phyloP scores from a whole-genome alignment of 2,113 vertebrate species.

The Aphyosemion australe region DNA sequence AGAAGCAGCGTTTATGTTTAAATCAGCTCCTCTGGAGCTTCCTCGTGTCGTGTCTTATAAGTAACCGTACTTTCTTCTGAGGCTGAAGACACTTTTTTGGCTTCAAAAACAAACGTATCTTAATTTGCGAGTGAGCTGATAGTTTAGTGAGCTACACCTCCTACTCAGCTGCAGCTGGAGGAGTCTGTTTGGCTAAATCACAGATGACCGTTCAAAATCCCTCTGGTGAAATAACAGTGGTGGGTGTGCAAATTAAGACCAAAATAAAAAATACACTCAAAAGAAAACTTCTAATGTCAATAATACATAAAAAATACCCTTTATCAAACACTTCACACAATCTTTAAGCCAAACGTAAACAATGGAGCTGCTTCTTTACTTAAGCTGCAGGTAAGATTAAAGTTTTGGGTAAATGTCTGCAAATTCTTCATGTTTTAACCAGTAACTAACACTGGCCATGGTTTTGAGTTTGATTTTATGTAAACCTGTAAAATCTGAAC shows the following conservation, averaged over 20 bases:
- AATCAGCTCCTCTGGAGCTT: conserved; percentile 14
- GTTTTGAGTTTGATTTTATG: background rate
- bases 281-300: conserved; percentile 15
- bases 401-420: conserved; percentile 12
- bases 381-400: conserved; percentile 17
- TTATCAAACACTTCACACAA: conserved; percentile 35
- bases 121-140: conserved; percentile 34
- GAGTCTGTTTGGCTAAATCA: conserved; percentile 30
- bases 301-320: conserved; percentile 44
- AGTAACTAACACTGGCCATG: background rate
- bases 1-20: conserved; percentile 12
- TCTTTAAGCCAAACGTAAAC: conserved; percentile 58
- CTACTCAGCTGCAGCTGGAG: conserved; percentile 54
- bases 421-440: conserved; percentile 12
- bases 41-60: background rate
- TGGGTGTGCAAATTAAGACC: conserved; percentile 61
- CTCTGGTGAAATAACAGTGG: conserved; percentile 26
- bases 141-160: conserved; percentile 41
- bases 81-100: conserved; percentile 13
- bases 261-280: conserved; percentile 20
- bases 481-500: conserved; percentile 26
- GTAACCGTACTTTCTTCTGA: conserved; percentile 8
- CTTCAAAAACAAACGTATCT: conserved; percentile 14
- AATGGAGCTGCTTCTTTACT: conserved; percentile 14
- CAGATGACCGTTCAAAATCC: conserved; percentile 35